These are phyloP conservation scores for Hirtodrosophila alboralis DNA, from an alignment of 2,888 invertebrate genomes.

Conservation along the genomic window DNA sequence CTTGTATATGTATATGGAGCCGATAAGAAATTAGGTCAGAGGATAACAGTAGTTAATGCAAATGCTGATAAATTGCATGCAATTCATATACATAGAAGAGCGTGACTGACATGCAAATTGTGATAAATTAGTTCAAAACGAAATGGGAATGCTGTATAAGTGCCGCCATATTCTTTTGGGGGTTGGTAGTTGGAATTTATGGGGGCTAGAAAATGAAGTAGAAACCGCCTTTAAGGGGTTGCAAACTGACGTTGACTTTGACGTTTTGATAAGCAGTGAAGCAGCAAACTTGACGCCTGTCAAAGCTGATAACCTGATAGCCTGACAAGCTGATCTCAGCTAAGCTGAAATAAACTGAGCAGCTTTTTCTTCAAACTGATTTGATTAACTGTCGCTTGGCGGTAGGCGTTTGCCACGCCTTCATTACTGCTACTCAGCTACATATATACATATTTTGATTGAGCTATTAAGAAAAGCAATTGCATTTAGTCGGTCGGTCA, in stretches of 20 bases:
- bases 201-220: not conserved
- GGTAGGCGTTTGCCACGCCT: slow-evolving; percentile 8
- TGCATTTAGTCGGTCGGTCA: slow-evolving; percentile 53
- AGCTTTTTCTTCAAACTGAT: not conserved
- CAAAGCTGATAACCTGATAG: slow-evolving; percentile 24
- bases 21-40: slow-evolving; percentile 26
- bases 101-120: slow-evolving; percentile 80
- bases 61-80: slow-evolving; percentile 75
- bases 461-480: slow-evolving; percentile 27
- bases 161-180: no score
- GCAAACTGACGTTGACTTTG: slow-evolving; percentile 36
- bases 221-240: slow-evolving; percentile 18
- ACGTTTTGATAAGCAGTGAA: slow-evolving; percentile 41
- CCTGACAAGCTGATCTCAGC: no score
- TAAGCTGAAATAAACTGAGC: not conserved
- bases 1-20: not conserved
- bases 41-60: slow-evolving; percentile 42
- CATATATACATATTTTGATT: slow-evolving; percentile 13
- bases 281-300: slow-evolving; percentile 36
- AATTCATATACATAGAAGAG: slow-evolving; percentile 68
- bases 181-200: not conserved
- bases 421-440: no score
- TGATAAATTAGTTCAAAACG: slow-evolving; percentile 67
- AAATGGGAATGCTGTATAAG: not conserved
- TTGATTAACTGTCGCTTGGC: slow-evolving; percentile 16